Evolutionary conservation across 2,888 invertebrate species (phyloP), one percentile per base, ranked within the genome.

Genomic region (Platypus cylindrus): DNA sequence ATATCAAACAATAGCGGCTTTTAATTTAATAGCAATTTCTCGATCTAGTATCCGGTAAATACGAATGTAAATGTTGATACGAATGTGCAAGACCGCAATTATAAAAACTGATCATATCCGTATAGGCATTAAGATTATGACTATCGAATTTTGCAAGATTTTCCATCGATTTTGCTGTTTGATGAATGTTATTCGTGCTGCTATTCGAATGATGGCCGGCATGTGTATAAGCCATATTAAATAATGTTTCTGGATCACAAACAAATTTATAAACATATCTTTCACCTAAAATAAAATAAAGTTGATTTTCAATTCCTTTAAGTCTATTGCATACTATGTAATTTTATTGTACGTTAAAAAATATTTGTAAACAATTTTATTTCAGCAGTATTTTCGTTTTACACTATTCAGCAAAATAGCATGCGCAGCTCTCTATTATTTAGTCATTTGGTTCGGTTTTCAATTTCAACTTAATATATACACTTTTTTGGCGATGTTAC

Each of bases 181-280:
- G 23, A n/a, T n/a, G n/a, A n/a, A n/a, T n/a, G n/a, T n/a, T n/a
- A n/a, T n/a, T n/a, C n/a, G n/a, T n/a, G n/a, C n/a, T n/a, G 13
- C 43, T 35, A 16, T 40, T 38, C 9, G 52, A 48, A 16, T 46
- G 48, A 15, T 52, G 51, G 16, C 50, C 48, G 27, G 50, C 36
- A 14, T 31, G 32, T 2, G 67, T 67, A 60, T 77, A 77, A 5
- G 83, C 79, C 81, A 86, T 83, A 52, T 78, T 84, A 65, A 89
- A 86, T 3, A 89, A 63, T 0, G 86, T 86, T 45, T 87, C 86
- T 0, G 93, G 93, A 60, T 93, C 91, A 62, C 93, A 94, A 1
- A 94, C 91, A 59, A 94, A 94, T 58, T 91, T 89, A 67, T 94
- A 94, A 8, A 94, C 93, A 65, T 94, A 94, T 51, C 93, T 74